Conservation (phyloP, 2,113 vertebrate species). For the Campylorhamphus procurvoides region DNA sequence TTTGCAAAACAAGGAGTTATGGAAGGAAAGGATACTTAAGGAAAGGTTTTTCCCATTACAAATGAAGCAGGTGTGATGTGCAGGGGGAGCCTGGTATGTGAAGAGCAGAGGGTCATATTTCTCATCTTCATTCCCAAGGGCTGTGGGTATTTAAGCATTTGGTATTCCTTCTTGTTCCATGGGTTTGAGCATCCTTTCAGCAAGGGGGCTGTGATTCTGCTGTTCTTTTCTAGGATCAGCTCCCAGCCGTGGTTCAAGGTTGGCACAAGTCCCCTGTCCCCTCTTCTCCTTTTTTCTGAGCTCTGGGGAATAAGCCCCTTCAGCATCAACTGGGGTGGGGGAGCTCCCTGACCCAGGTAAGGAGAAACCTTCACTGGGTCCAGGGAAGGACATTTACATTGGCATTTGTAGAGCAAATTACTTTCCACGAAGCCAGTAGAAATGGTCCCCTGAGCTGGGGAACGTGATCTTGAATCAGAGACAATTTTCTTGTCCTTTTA, state of each 20-base stretch:
- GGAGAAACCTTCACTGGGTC: background rate
- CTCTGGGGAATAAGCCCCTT: background rate
- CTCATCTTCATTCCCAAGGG: background rate
- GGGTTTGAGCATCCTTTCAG: background rate
- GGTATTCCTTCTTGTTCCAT: background rate
- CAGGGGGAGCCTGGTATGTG: accelerated
- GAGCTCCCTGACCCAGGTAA: background rate
- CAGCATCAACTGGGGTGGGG: background rate
- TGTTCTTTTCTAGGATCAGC: background rate
- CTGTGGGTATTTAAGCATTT: background rate
- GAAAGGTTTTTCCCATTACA: background rate
- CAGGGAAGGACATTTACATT: background rate
- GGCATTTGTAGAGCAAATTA: background rate
- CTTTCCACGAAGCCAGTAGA: background rate
- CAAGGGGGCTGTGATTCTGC: background rate
- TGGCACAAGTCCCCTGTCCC: background rate
- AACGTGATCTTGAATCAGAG: background rate
- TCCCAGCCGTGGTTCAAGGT: background rate
- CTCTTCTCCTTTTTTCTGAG: background rate
- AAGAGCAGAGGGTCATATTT: background rate
- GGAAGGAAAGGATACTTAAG: background rate
- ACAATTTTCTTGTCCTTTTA: background rate
- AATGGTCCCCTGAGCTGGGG: background rate
- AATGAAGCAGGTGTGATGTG: background rate
- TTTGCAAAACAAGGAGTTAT: background rate